phyloP scores from a whole-genome alignment of 2,113 vertebrate genomes.

The Anolis sagrei region DNA sequence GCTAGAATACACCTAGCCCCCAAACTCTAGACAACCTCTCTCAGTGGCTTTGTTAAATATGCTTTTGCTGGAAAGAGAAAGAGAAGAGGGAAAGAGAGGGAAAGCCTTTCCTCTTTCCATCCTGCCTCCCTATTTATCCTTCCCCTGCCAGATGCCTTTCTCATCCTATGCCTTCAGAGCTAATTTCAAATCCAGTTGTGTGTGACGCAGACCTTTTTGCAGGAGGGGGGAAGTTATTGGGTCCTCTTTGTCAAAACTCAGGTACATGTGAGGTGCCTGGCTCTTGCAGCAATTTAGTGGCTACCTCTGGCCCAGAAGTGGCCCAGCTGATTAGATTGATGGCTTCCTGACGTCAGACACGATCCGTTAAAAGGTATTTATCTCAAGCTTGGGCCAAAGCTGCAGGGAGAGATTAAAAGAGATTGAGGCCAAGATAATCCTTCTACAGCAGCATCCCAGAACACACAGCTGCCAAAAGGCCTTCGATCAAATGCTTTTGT shows the following conservation, averaged over 20 bases:
- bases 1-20: too few relatives aligned
- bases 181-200: rapidly evolving
- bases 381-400: constrained; percentile 75
- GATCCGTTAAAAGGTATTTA: constrained; percentile 77
- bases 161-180: rapidly evolving
- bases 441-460: constrained; percentile 61
- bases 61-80: neutral
- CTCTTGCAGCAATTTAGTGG: constrained; percentile 20
- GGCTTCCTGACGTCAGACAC: constrained; percentile 75
- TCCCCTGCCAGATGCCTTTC: rapidly evolving
- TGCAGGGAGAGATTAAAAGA: constrained; percentile 69
- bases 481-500: constrained; percentile 43
- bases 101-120: rapidly evolving
- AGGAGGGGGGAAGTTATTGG: neutral
- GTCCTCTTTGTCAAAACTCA: neutral
- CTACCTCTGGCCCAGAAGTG: constrained; percentile 60
- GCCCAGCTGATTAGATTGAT: constrained; percentile 73
- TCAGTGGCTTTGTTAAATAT: too few relatives aligned
- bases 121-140: neutral
- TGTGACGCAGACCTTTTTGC: neutral
- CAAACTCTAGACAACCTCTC: too few relatives aligned
- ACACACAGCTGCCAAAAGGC: constrained; percentile 74
- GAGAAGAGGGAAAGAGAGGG: neutral
- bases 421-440: constrained; percentile 79
- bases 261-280: neutral